Conservation (phyloP, 2,113 vertebrate species). For the Montifringilla adamsi region DNA sequence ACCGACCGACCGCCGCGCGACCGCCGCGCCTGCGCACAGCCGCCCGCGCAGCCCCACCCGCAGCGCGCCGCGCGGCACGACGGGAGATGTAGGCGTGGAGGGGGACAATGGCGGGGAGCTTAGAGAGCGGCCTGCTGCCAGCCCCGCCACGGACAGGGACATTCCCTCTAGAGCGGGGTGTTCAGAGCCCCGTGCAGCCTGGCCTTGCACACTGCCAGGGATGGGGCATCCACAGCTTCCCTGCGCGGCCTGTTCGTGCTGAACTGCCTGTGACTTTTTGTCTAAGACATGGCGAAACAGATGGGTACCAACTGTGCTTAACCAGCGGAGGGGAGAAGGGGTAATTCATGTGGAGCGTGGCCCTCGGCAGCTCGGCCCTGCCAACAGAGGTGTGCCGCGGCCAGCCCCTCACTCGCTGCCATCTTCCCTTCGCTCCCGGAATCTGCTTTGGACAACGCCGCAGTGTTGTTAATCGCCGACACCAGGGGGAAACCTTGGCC, state of each 20-base stretch:
- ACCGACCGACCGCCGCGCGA: not conserved
- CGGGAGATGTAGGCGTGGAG: not conserved
- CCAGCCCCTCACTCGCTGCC: not conserved
- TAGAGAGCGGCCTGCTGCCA: fast-evolving
- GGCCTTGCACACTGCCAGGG: fast-evolving
- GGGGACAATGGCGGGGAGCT: fast-evolving
- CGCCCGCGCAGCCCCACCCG: not conserved
- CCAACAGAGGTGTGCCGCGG: fast-evolving
- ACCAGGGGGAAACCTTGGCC: not conserved
- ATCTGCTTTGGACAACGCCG: not conserved
- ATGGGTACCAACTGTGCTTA: fast-evolving
- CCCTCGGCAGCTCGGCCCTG: fast-evolving
- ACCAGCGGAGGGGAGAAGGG: fast-evolving
- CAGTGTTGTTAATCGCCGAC: fast-evolving
- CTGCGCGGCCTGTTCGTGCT: not conserved
- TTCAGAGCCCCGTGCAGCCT: not conserved
- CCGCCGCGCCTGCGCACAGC: not conserved
- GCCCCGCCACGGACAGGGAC: fast-evolving
- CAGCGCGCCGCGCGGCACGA: not conserved
- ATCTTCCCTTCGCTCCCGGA: fast-evolving
- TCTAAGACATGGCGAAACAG: not conserved
- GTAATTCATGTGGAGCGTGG: fast-evolving
- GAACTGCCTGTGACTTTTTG: not conserved
- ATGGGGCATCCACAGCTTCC: not conserved
- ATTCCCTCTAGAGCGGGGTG: fast-evolving